A percentile compares a stretch with the other conserved stretches of the same genome.
phyloP scores from a whole-genome alignment of 1,140 invertebrate genomes.

The Metaphire vulgaris region DNA sequence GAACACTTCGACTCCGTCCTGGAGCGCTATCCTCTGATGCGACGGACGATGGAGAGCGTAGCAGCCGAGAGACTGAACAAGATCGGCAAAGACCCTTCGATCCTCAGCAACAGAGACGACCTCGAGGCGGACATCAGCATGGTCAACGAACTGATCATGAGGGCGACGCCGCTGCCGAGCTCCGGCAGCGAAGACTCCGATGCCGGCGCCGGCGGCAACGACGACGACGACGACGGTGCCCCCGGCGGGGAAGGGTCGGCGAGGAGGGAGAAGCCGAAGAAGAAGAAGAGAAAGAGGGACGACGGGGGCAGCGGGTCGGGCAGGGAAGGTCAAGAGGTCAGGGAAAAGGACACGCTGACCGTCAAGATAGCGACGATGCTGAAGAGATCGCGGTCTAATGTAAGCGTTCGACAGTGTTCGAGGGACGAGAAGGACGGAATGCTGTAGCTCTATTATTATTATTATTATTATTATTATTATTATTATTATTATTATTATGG shows the following conservation, averaged over 20 bases:
- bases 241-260: neutral
- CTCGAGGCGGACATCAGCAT: constrained; percentile 49
- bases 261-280: constrained; percentile 4
- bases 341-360: constrained; percentile 19
- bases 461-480: too few species aligned
- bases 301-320: neutral
- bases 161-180: constrained; percentile 20
- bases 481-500: too few species aligned
- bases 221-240: neutral
- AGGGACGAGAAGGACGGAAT: constrained; percentile 12
- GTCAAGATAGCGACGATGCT: constrained; percentile 17
- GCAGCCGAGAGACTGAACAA: constrained; percentile 96
- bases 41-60: constrained; percentile 96
- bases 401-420: constrained; percentile 16
- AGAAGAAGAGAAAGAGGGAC: constrained; percentile 6
- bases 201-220: constrained; percentile 5
- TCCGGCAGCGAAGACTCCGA: constrained; percentile 20
- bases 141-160: constrained; percentile 44
- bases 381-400: constrained; percentile 16
- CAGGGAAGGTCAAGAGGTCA: neutral
- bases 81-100: constrained; percentile 95
- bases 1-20: constrained; percentile 95
- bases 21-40: constrained; percentile 95
- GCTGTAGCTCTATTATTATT: too few species aligned
- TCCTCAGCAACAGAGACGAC: constrained; percentile 78